Conservation (phyloP, 2,113 vertebrate genomes). For the Larimichthys polyactis region DNA sequence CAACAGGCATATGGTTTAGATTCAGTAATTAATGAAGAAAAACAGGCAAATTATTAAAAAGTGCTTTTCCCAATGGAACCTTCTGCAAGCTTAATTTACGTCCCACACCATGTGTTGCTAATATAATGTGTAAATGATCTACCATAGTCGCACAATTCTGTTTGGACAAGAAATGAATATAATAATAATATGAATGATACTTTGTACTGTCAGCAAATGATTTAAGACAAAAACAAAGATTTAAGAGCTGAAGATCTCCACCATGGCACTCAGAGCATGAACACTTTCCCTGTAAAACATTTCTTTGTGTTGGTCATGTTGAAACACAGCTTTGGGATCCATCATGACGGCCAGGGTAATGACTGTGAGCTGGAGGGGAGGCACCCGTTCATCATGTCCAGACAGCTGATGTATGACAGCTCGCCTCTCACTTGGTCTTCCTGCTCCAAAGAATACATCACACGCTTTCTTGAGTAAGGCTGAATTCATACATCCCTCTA, state of each 20-base stretch:
- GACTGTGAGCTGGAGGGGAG: slow-evolving; percentile 92
- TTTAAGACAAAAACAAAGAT: not conserved
- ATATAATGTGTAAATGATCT: not conserved
- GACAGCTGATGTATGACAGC: slow-evolving; percentile 95
- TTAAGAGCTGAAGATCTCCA: not conserved
- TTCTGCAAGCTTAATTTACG: not conserved
- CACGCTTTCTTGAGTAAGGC: slow-evolving; percentile 96
- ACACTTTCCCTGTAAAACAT: not conserved
- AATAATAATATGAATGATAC: no score
- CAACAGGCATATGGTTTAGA: not conserved
- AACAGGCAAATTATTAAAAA: not conserved
- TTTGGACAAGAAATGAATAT: not conserved
- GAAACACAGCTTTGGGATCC: slow-evolving; percentile 92
- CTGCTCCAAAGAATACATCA: slow-evolving; percentile 99
- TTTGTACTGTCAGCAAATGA: not conserved
- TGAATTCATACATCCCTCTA: not conserved
- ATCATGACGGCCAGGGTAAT: slow-evolving; percentile 96
- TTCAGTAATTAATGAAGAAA: not conserved
- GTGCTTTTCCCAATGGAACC: not conserved
- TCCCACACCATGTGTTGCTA: not conserved
- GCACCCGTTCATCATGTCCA: slow-evolving; percentile 95
- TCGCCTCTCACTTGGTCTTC: slow-evolving; percentile 95
- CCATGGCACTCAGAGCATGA: not conserved
- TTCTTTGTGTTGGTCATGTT: slow-evolving; percentile 28
- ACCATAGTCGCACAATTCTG: not conserved